Percentiles rank a stretch among this genome's conserved stretches.
These are phyloP conservation scores for Asarcornis scutulata DNA, from an alignment of 2,113 vertebrate species.

Conservation along the genomic window DNA sequence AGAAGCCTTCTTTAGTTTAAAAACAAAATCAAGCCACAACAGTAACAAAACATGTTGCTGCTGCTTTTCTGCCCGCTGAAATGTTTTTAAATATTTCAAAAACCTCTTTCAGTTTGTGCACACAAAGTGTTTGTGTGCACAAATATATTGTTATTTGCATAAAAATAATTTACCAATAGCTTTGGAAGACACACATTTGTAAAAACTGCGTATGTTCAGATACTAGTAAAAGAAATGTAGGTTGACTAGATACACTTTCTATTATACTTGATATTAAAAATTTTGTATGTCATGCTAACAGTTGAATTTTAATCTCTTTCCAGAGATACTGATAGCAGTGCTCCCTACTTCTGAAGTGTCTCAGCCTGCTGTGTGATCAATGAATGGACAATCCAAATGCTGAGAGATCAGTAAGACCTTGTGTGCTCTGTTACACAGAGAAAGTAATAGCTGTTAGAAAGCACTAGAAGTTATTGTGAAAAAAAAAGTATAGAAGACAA, in stretches of 20 bases:
- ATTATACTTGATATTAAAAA: too few species aligned
- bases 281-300: not conserved
- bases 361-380: not conserved
- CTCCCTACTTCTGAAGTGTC: not conserved
- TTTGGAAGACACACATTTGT: not conserved
- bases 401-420: not conserved
- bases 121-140: not conserved
- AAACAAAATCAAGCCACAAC: not conserved
- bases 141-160: not conserved
- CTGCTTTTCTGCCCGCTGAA: not conserved
- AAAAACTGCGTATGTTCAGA: not conserved
- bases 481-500: not conserved
- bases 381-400: not conserved
- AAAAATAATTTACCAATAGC: not conserved
- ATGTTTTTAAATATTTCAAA: not conserved
- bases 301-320: slow-evolving; percentile 3
- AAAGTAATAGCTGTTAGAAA: not conserved
- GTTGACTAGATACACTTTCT: not conserved
- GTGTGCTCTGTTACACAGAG: not conserved
- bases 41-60: not conserved
- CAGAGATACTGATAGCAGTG: not conserved
- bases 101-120: not conserved
- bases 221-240: not conserved
- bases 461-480: not conserved
- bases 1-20: not conserved